Conservation (phyloP, 2,797 vertebrate genomes). For the Enteromius afrohamiltoni region DNA sequence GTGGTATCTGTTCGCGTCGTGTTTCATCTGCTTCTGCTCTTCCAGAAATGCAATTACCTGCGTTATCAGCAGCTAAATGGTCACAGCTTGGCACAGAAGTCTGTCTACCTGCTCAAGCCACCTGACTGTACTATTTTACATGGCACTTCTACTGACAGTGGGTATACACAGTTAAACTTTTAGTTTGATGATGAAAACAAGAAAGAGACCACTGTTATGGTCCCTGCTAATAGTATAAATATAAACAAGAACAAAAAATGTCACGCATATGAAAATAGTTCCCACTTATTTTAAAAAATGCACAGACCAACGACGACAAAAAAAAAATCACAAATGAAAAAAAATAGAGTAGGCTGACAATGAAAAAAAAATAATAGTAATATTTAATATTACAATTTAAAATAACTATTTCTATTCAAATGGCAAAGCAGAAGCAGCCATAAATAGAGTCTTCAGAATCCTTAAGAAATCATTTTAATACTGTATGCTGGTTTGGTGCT, state of each 20-base stretch:
- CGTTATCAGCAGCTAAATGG: slow-evolving; percentile 83
- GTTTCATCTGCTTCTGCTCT: slow-evolving; percentile 91
- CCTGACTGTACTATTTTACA: slow-evolving; percentile 63
- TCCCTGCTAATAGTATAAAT: neutral
- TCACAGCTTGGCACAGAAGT: slow-evolving; percentile 83
- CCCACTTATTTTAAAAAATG: neutral
- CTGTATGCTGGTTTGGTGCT: neutral
- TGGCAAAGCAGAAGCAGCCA: too few species aligned
- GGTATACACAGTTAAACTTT: slow-evolving; percentile 36
- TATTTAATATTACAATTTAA: neutral
- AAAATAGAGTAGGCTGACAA: neutral
- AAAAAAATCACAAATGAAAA: too few species aligned
- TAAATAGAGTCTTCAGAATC: neutral
- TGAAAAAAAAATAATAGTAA: neutral
- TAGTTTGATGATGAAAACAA: slow-evolving; percentile 22
- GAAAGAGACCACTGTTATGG: neutral
- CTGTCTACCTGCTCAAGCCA: slow-evolving; percentile 66
- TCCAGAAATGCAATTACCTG: slow-evolving; percentile 91
- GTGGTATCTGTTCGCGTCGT: slow-evolving; percentile 86
- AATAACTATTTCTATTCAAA: too few species aligned
- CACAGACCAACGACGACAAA: neutral
- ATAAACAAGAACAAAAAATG: neutral
- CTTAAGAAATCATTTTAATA: slow-evolving; percentile 5
- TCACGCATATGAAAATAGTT: neutral
- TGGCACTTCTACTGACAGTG: slow-evolving; percentile 46